Base-by-base conservation (phyloP, 2,113 vertebrate species). In the Beaufortia kweichowensis region DNA sequence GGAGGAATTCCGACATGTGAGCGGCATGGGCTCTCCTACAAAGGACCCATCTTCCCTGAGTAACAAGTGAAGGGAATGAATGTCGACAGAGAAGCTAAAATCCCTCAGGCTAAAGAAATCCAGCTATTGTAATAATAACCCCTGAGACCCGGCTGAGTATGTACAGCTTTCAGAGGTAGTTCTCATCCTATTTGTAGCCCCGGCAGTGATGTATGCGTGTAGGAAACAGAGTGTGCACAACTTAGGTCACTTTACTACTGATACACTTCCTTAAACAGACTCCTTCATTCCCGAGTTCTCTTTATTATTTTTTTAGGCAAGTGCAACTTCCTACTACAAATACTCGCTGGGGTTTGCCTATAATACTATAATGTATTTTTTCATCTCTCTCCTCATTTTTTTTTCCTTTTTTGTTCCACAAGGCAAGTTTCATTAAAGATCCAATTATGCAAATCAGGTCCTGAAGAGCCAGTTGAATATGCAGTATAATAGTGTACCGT, bases 361-460 rank as follows among this genome's bases (percentile, higher is more conserved):
- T 79, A 70, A 76, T 72, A 79, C 72, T 69, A 82, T 79, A 71
- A 82, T 79, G 53, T 29, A 6, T 35, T 64, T 76, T 84, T 81
- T 60, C 50, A 33, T 61, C 53, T 71, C 63, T 61, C 56, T 77
- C 48, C 79, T 77, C 80, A 84, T 83, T 84, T 85, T 67, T 88
- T 69, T 74, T 67, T 59, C 86, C 84, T 88, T 87, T 82, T 90
- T 87, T 88, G 83, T 90, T 92, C 88, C 89, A 90, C 90, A 84
- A 90, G 93, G 94, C 92, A 95, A 95, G 93, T 95, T 96, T 95
- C 94, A 92, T 94, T 94, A 90, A 93, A 94, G 91, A 94, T 96
- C 94, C 94, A 96, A 95, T 98, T 95, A 96, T 96, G 95, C 93
- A 96, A 94, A 96, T 95, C 77, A 91, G 90, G 91, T 92, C 92